Conservation (phyloP, 2,797 vertebrate species). For the Pangasius larnaudii region DNA sequence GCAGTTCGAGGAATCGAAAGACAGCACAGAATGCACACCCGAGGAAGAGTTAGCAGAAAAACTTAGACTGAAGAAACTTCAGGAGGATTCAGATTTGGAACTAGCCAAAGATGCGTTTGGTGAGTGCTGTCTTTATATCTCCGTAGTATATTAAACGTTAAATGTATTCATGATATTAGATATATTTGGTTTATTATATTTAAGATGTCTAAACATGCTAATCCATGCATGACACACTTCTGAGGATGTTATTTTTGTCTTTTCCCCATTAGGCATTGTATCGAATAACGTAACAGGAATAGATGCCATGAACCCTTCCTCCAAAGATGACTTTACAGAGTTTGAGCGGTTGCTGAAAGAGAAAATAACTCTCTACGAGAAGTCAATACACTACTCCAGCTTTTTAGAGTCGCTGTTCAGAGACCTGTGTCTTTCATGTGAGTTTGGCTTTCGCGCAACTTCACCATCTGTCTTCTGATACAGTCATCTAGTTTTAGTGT, state of each 20-base stretch:
- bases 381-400: constrained; percentile 82
- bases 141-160: not conserved
- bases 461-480: not conserved
- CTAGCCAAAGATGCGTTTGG: constrained; percentile 86
- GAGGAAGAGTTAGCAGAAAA: constrained; percentile 85
- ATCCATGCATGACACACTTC: not conserved
- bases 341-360: constrained; percentile 87
- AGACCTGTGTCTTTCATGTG: constrained; percentile 83
- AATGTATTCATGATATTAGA: too few species aligned
- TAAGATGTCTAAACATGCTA: not conserved
- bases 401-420: constrained; percentile 86
- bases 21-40: constrained; percentile 73
- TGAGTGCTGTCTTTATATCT: constrained; percentile 61
- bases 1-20: constrained; percentile 80
- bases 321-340: constrained; percentile 88
- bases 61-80: constrained; percentile 80
- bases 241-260: not conserved
- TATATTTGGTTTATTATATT: not conserved
- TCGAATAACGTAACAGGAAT: constrained; percentile 79
- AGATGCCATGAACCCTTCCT: constrained; percentile 86
- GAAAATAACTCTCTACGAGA: constrained; percentile 86
- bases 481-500: not conserved
- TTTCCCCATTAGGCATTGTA: constrained; percentile 68
- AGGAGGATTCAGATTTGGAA: constrained; percentile 85
- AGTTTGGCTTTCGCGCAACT: constrained; percentile 42